Conservation (phyloP, 2,888 invertebrate species). For the Pristionchus mayeri region DNA sequence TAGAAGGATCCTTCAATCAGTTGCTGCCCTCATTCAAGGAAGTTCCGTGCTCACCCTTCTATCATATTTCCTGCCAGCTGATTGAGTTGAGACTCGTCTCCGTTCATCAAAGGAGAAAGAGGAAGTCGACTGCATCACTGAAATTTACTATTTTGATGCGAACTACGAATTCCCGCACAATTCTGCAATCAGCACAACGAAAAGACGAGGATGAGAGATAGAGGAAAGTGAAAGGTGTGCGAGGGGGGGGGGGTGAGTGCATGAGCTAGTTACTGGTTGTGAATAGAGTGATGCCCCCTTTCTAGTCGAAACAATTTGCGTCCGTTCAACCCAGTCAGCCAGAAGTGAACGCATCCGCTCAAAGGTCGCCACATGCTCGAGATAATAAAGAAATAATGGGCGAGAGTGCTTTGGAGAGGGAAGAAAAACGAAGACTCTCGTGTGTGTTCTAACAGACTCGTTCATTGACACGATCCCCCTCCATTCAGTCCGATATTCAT, state of each 20-base stretch:
- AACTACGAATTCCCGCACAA: no score
- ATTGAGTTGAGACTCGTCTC: not conserved
- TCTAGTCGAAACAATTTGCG: conserved; percentile 41
- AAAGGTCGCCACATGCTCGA: not conserved
- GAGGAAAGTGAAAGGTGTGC: conserved; percentile 15
- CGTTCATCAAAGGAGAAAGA: not conserved
- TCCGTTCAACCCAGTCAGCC: conserved; percentile 31
- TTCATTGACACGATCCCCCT: conserved; percentile 27
- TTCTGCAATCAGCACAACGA: no score
- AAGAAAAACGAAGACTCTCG: not conserved
- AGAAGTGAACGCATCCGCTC: conserved; percentile 27
- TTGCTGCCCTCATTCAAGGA: conserved; percentile 1
- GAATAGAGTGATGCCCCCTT: conserved; percentile 42
- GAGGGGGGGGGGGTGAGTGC: conserved; percentile 1
- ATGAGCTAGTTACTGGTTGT: conserved; percentile 46
- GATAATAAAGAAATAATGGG: conserved; percentile 7
- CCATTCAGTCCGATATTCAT: not conserved
- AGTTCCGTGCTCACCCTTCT: conserved; percentile 25
- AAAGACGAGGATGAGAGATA: no score
- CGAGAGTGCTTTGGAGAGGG: not conserved
- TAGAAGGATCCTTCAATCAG: not conserved
- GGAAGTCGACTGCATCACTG: not conserved
- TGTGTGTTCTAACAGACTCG: conserved; percentile 9
- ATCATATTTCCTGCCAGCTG: conserved; percentile 36
- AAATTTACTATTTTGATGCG: no score